Evolutionary conservation across 2,888 invertebrate species (phyloP).

Genomic region (Epinotia ramella): DNA sequence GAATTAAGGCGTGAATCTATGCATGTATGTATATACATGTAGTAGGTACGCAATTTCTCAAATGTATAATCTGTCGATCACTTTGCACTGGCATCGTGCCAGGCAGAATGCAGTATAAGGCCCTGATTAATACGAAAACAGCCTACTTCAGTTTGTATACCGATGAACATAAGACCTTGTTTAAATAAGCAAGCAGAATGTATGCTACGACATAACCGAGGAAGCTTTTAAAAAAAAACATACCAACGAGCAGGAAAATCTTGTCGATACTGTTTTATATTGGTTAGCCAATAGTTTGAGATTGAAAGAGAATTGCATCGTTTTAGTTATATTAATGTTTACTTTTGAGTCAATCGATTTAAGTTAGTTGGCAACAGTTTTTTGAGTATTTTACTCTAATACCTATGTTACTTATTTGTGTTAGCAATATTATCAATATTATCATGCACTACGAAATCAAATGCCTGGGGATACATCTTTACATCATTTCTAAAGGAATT

Average conservation of each 20-base stretch:
- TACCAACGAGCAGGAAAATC: neutral
- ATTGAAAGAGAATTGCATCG: neutral
- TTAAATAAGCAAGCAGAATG: neutral
- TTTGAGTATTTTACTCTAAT: no score
- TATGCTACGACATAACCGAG: conserved; percentile 1
- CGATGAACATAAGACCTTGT: neutral
- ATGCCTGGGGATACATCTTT: no score
- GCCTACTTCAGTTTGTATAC: neutral
- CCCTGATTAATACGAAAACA: neutral
- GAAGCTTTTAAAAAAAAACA: conserved; percentile 18
- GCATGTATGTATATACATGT: no score
- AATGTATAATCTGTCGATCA: conserved; percentile 8
- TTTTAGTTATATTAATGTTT: no score
- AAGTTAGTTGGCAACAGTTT: no score
- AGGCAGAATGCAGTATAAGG: conserved; percentile 16
- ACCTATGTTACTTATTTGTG: no score
- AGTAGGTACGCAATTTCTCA: neutral
- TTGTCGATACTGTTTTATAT: neutral
- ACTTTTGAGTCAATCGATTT: no score
- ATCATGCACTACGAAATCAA: no score
- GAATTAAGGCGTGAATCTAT: no score
- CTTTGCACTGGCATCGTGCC: conserved; percentile 17
- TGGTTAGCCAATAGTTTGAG: neutral
- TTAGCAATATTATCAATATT: no score
- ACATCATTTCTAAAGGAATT: no score